Evolutionary conservation across 2,113 vertebrate species (phyloP).

Genomic region (Corythoichthys intestinalis): DNA sequence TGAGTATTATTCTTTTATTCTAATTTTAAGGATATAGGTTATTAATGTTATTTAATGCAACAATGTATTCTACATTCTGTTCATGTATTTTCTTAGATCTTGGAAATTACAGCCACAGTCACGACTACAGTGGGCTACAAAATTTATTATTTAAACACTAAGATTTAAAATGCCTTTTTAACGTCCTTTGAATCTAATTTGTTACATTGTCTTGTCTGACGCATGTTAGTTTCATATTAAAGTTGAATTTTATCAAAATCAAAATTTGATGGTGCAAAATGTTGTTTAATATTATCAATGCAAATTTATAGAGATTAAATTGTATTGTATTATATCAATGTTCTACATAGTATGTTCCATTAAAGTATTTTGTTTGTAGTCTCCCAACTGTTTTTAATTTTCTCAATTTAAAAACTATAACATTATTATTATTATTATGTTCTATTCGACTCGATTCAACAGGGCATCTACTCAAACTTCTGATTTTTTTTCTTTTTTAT

Average conservation of each 20-base stretch:
- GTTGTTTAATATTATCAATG: neutral
- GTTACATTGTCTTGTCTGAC: neutral
- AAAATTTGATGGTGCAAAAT: neutral
- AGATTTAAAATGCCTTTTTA: no score
- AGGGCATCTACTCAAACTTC: neutral
- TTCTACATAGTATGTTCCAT: neutral
- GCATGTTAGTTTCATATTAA: neutral
- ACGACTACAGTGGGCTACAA: no score
- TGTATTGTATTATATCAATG: neutral
- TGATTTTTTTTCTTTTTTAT: neutral
- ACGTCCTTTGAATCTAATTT: neutral
- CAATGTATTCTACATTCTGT: no score
- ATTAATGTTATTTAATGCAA: no score
- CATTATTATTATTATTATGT: neutral
- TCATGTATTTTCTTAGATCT: no score
- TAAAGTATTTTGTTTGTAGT: neutral
- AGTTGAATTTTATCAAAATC: neutral
- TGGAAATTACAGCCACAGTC: no score
- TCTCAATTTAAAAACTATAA: neutral
- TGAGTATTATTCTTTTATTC: no score
- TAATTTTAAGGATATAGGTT: no score
- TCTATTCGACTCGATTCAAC: neutral
- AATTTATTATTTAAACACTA: no score
- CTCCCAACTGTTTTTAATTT: neutral
- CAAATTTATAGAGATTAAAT: neutral